phyloP scores from a whole-genome alignment of 2,888 invertebrate species.

The Acanthacorydalis orientalis region DNA sequence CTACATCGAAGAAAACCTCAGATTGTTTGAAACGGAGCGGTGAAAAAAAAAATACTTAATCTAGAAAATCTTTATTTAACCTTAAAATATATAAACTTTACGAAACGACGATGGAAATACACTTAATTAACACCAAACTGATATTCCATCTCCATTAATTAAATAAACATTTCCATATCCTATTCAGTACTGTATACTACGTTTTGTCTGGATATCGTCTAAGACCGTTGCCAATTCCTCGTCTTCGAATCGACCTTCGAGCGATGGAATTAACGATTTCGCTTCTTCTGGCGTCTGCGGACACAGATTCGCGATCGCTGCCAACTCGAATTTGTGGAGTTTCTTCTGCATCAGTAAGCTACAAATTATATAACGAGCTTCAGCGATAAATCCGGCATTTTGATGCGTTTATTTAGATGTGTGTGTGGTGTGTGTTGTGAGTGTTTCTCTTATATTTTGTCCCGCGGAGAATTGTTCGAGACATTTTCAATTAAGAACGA shows the following conservation, averaged over 20 bases:
- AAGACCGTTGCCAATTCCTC: conserved; percentile 92
- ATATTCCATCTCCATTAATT: background rate
- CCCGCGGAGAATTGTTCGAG: too few species aligned
- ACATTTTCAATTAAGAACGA: too few species aligned
- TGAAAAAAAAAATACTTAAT: too few species aligned
- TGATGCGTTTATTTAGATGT: too few species aligned
- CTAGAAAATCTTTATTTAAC: too few species aligned
- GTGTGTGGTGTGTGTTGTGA: too few species aligned
- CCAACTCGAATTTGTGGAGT: conserved; percentile 94
- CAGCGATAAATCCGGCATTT: conserved; percentile 5
- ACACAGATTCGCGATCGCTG: conserved; percentile 93
- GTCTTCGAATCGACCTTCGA: conserved; percentile 95
- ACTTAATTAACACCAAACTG: too few species aligned
- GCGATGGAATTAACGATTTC: conserved; percentile 88
- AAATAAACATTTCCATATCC: conserved; percentile 6
- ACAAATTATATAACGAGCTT: conserved; percentile 17
- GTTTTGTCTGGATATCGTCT: conserved; percentile 95
- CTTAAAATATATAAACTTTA: too few species aligned
- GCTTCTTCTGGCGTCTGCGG: conserved; percentile 98
- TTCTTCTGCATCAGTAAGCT: conserved; percentile 88
- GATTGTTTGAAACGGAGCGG: too few species aligned
- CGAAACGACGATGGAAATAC: too few species aligned
- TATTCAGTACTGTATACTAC: conserved; percentile 84
- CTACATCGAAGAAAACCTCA: too few species aligned
- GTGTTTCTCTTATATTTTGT: too few species aligned